phyloP scores from a whole-genome alignment of 2,797 vertebrate species.

The Muscicapa comitata region DNA sequence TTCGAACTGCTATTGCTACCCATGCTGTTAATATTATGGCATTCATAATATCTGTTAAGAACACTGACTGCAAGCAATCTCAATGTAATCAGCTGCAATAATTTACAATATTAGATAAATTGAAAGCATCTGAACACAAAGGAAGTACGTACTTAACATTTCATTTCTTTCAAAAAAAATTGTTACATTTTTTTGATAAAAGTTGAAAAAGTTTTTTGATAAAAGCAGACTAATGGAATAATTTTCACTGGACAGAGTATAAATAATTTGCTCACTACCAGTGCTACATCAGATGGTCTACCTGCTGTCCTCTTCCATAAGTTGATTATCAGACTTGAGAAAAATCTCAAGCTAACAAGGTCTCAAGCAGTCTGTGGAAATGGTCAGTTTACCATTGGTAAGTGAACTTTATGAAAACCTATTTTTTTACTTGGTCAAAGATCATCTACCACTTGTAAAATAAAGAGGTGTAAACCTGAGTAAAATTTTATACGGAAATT shows the following conservation, averaged over 20 bases:
- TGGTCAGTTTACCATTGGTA: neutral
- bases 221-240: neutral
- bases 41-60: neutral
- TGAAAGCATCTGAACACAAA: neutral
- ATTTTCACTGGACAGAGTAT: neutral
- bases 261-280: neutral
- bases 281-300: neutral
- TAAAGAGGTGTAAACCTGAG: neutral
- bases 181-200: rapidly evolving
- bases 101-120: neutral
- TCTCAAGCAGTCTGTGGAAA: neutral
- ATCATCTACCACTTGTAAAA: neutral
- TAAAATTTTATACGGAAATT: neutral
- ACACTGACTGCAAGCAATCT: neutral
- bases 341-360: neutral
- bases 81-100: neutral
- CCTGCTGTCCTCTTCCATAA: neutral
- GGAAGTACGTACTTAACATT: rapidly evolving
- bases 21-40: neutral
- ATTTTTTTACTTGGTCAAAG: neutral
- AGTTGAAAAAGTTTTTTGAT: neutral
- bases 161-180: neutral
- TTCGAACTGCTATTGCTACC: neutral
- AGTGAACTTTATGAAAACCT: neutral
- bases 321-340: neutral